Evolutionary conservation across 2,888 invertebrate species (phyloP).

Genomic region (Sycophila texana): DNA sequence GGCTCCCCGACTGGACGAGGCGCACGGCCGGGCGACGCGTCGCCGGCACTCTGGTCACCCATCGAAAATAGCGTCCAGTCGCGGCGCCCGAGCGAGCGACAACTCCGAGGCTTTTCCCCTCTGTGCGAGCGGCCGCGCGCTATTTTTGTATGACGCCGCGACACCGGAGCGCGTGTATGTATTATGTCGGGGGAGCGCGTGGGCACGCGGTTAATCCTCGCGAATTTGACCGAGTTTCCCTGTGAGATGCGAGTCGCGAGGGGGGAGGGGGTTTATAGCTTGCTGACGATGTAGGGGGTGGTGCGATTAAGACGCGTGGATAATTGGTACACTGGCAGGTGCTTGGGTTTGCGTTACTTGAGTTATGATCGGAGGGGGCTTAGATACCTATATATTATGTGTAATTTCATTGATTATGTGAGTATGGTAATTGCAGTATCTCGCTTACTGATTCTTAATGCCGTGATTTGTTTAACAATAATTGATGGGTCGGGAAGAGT

Average conservation of each 20-base stretch:
- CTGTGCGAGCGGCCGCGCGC: slow-evolving; percentile 4
- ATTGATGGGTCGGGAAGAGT: too few relatives aligned
- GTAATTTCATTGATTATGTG: too few relatives aligned
- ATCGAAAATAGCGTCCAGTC: slow-evolving; percentile 49
- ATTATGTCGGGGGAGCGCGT: slow-evolving; percentile 24
- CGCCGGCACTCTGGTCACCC: slow-evolving; percentile 23
- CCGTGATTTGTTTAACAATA: too few relatives aligned
- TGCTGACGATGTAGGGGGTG: too few relatives aligned
- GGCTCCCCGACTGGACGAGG: slow-evolving; percentile 44
- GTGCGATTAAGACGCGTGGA: too few relatives aligned
- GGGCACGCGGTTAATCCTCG: not conserved
- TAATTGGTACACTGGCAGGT: too few relatives aligned
- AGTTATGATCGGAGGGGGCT: too few relatives aligned
- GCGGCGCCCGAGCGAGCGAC: not conserved
- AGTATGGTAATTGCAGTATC: too few relatives aligned
- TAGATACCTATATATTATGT: too few relatives aligned
- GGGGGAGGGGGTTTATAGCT: too few relatives aligned
- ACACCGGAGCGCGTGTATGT: slow-evolving; percentile 1
- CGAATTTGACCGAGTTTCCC: slow-evolving; percentile 14
- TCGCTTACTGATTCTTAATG: too few relatives aligned
- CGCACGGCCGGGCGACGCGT: slow-evolving; percentile 10
- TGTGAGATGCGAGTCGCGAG: not conserved
- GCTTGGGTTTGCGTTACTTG: too few relatives aligned
- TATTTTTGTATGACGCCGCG: not conserved
- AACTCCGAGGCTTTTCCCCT: slow-evolving; percentile 1